A percentile compares a stretch with the other conserved stretches of the same genome.
These are phyloP conservation scores for Laticauda laticaudata DNA, from an alignment of 2,113 vertebrate species.

Conservation along the genomic window DNA sequence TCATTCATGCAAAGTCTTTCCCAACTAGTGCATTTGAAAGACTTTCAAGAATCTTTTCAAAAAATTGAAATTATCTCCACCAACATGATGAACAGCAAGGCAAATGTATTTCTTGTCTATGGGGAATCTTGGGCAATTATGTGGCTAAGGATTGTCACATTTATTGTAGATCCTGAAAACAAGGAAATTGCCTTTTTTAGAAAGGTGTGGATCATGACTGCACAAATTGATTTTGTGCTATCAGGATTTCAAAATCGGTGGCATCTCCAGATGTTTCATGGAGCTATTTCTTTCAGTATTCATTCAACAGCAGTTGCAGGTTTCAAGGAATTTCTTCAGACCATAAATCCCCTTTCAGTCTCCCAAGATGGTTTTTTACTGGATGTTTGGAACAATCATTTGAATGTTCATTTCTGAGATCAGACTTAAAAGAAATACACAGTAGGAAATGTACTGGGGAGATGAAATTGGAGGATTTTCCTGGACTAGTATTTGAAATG, in stretches of 20 bases:
- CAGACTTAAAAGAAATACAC: background rate
- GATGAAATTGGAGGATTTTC: background rate
- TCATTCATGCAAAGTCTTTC: background rate
- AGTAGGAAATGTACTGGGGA: background rate
- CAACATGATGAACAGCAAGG: background rate
- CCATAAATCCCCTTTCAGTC: background rate
- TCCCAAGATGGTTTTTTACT: background rate
- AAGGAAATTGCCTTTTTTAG: background rate
- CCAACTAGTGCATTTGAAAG: too few species aligned
- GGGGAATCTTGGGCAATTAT: background rate
- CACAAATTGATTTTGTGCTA: background rate
- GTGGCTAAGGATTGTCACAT: background rate
- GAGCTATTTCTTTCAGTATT: background rate
- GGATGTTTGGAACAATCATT: background rate
- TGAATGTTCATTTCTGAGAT: background rate
- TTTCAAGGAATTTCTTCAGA: background rate
- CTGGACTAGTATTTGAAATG: background rate
- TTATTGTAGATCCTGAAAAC: background rate
- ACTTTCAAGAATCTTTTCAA: fast-evolving
- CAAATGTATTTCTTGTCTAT: background rate
- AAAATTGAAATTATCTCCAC: background rate
- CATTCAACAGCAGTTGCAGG: background rate
- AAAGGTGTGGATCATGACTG: background rate
- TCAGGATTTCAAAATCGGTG: background rate
- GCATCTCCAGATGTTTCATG: background rate